Evolutionary conservation across 1,140 invertebrate species (phyloP), one percentile per base, ranked within the genome.

Genomic region (Cotesia vestalis): DNA sequence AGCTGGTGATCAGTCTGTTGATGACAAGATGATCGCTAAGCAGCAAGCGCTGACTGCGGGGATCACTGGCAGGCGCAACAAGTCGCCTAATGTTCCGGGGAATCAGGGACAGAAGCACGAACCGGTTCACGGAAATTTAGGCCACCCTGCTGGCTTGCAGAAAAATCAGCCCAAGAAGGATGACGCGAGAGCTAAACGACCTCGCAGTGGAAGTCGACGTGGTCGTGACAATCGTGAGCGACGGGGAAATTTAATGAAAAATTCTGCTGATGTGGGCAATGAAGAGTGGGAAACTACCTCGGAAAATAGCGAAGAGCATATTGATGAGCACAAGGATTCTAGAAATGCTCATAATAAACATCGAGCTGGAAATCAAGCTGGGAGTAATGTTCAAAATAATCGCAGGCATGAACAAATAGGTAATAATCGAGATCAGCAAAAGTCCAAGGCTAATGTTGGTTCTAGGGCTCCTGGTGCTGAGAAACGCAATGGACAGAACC

Each of bases 231-330:
- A 75, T 61, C 81, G 83, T 0, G 83, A 85, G 9, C 81, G 85
- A 68, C 80, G 78, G 4, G 74, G 73, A 1, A 79, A 77, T 52
- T 61, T 76, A 2, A 66, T 78, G 2, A 84, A 84, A 51, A 78
- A 82, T 53, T 85, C 83, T 4, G 79, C 81, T 0, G 88, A 86
- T 4, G 77, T 81, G 4, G 90, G 89, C 69, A 91, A 91, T 70
- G 91, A 92, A 75, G 89, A 90, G 74, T 92, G 91, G 90, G 91
- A 92, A 76, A 91, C 91, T 0, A 91, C 90, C 2, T 92, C 91
- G 3, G 91, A 92, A 80, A 90, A 90, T 79, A 91, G 91, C 77
- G 91, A 92, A 20, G 85, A 86, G 5, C 84, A 85, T n/a, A 75
- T 80, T 3, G 86, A 88, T 20, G 85, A 87, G 27, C 76, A 79